Conservation (phyloP, 35 echinoderm and acorn worm genomes). For the Heliocidaris erythrogramma region DNA sequence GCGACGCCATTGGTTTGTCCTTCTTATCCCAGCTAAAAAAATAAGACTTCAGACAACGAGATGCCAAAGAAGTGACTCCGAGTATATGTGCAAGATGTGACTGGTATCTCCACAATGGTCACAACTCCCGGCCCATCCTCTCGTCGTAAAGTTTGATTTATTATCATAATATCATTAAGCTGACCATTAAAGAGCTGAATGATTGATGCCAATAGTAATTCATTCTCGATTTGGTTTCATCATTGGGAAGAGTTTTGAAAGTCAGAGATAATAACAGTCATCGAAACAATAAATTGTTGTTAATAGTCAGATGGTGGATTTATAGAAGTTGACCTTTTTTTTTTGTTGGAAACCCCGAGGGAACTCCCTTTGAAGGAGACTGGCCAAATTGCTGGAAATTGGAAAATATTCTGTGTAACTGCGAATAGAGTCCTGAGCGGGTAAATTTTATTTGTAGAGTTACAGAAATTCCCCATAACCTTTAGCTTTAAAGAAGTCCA, state of each 20-base stretch:
- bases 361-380: not conserved
- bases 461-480: too few species aligned
- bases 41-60: too few species aligned
- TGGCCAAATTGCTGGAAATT: too few species aligned
- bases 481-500: too few species aligned
- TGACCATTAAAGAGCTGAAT: not conserved
- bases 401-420: too few species aligned
- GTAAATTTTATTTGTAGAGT: too few species aligned
- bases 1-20: too few species aligned
- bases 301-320: not conserved
- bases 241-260: not conserved
- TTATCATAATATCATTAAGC: not conserved
- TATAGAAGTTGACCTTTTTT: not conserved
- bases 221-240: not conserved
- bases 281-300: not conserved
- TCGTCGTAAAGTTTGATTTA: not conserved
- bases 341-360: not conserved
- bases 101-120: not conserved
- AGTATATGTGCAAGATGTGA: not conserved
- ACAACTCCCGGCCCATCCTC: not conserved
- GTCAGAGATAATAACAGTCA: slow-evolving; percentile 1
- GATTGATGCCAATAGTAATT: not conserved
- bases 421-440: too few species aligned
- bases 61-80: too few species aligned
- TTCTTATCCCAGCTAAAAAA: too few species aligned